These are phyloP conservation scores for Hestina assimilis DNA, from an alignment of 1,140 invertebrate genomes.

Conservation along the genomic window DNA sequence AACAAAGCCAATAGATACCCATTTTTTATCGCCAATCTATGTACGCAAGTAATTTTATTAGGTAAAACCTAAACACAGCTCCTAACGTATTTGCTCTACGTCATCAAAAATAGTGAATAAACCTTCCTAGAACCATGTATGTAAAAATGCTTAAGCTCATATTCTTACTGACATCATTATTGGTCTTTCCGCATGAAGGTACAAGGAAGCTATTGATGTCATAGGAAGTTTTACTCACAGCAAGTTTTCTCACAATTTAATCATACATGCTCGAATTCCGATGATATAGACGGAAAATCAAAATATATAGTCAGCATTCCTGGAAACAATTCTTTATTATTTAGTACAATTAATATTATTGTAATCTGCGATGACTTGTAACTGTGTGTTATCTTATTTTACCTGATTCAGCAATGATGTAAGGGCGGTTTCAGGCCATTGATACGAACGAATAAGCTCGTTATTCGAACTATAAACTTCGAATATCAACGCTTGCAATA, in stretches of 20 bases:
- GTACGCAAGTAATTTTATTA: no score
- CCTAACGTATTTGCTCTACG: background rate
- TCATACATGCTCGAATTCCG: conserved; percentile 4
- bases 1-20: no score
- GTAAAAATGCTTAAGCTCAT: background rate
- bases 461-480: no score
- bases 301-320: background rate
- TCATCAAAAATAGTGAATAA: background rate
- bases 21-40: no score
- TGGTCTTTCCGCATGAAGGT: conserved; percentile 5
- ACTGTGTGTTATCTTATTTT: background rate
- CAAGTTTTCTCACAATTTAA: conserved; percentile 15
- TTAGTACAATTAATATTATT: conserved; percentile 1
- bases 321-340: background rate
- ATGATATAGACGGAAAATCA: conserved; percentile 16
- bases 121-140: background rate
- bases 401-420: background rate
- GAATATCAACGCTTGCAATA: no score
- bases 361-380: background rate
- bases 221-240: conserved; percentile 14
- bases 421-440: no score
- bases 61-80: no score
- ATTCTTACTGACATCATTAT: background rate
- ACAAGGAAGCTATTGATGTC: conserved; percentile 2
- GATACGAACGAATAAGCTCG: no score